Conservation (phyloP, 64 coral and sea anemone genomes). For the Stichodactyla helianthus region DNA sequence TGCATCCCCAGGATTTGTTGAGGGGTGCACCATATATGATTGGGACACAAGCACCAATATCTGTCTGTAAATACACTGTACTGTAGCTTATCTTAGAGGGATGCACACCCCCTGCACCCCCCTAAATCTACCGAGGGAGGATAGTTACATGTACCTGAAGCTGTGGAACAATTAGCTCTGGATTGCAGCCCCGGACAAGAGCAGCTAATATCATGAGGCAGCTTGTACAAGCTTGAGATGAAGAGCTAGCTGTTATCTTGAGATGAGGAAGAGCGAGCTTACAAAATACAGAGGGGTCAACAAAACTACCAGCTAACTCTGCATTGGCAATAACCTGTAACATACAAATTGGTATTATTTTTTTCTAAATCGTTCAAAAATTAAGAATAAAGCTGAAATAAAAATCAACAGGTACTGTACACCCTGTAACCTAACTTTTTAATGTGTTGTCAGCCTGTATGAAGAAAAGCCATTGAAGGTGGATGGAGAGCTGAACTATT, state of each 20-base stretch:
- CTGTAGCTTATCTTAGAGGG: too few relatives aligned
- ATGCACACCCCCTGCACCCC: too few relatives aligned
- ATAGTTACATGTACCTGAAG: slow-evolving; percentile 43
- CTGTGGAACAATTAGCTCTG: slow-evolving; percentile 66
- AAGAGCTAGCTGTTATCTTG: slow-evolving; percentile 55
- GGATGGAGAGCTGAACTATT: too few relatives aligned
- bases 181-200: slow-evolving; percentile 58
- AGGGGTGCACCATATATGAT: background rate
- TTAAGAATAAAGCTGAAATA: too few relatives aligned
- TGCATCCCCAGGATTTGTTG: background rate
- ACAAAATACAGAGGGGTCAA: slow-evolving; percentile 83
- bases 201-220: slow-evolving; percentile 76
- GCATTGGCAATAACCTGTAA: slow-evolving; percentile 74
- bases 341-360: background rate
- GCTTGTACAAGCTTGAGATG: slow-evolving; percentile 47
- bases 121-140: too few relatives aligned
- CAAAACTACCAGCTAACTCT: slow-evolving; percentile 80
- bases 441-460: too few relatives aligned
- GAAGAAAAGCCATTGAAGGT: too few relatives aligned
- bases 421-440: too few relatives aligned
- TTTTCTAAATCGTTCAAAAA: too few relatives aligned
- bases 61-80: too few relatives aligned
- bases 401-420: too few relatives aligned
- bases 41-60: too few relatives aligned
- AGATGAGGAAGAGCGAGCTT: slow-evolving; percentile 85